These are phyloP conservation scores for Philereme vetulata DNA, from an alignment of 2,888 invertebrate species.

Conservation along the genomic window DNA sequence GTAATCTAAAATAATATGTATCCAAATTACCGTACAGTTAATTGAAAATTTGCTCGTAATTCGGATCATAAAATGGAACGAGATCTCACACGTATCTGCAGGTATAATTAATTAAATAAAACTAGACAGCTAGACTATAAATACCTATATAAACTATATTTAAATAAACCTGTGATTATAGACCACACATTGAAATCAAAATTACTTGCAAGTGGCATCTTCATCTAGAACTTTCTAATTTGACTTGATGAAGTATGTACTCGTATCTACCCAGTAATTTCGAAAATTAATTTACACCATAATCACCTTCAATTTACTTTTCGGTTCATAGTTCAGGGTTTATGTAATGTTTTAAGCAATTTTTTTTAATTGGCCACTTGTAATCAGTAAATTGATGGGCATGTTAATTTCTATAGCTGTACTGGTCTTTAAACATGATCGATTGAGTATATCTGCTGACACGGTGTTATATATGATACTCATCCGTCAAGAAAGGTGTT, in stretches of 20 bases:
- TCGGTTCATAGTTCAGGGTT: constrained; percentile 62
- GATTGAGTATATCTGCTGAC: constrained; percentile 33
- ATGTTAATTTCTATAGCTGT: constrained; percentile 44
- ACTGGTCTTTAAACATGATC: constrained; percentile 27
- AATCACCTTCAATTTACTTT: constrained; percentile 53
- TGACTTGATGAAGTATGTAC: constrained; percentile 52
- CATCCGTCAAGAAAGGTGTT: constrained; percentile 37
- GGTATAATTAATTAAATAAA: constrained; percentile 23
- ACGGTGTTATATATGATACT: constrained; percentile 28
- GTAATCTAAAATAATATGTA: too few relatives aligned
- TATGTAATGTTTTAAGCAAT: constrained; percentile 51
- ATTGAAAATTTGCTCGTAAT: constrained; percentile 27
- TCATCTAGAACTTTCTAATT: constrained; percentile 53
- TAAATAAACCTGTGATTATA: constrained; percentile 28
- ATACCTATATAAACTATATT: too few relatives aligned
- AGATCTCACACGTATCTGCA: constrained; percentile 17
- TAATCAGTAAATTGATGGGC: constrained; percentile 44
- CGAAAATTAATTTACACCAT: constrained; percentile 57
- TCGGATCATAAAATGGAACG: constrained; percentile 18
- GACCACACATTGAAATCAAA: constrained; percentile 29
- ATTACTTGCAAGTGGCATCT: constrained; percentile 33
- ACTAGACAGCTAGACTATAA: constrained; percentile 13
- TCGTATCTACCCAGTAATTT: constrained; percentile 53
- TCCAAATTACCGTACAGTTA: constrained; percentile 10
- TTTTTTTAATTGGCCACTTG: constrained; percentile 56